phyloP scores from a whole-genome alignment of 37 sponge, comb jelly and placozoan species.

The Halichondria panicea region DNA sequence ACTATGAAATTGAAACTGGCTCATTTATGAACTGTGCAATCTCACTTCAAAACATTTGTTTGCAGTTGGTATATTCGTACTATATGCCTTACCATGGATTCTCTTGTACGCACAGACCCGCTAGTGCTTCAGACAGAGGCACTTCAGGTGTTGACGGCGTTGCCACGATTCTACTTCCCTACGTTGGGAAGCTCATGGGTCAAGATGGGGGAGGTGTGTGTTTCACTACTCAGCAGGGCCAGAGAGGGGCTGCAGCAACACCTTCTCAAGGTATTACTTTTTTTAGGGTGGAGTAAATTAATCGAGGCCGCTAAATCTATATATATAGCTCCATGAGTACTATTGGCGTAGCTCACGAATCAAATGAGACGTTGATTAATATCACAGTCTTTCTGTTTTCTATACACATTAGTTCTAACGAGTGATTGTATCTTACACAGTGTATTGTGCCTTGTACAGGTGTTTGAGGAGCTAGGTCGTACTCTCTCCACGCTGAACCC shows the following conservation, averaged over 20 bases:
- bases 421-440: too few relatives aligned
- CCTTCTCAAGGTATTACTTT: slow-evolving; percentile 40
- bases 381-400: too few relatives aligned
- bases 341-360: too few relatives aligned
- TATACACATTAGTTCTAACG: too few relatives aligned
- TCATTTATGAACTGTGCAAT: background rate
- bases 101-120: background rate
- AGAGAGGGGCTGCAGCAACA: slow-evolving; percentile 41
- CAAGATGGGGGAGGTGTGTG: slow-evolving; percentile 23
- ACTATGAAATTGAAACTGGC: too few relatives aligned
- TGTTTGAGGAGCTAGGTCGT: slow-evolving; percentile 49
- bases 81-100: background rate
- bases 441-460: slow-evolving; percentile 2
- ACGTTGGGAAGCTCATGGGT: slow-evolving; percentile 16
- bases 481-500: slow-evolving; percentile 8
- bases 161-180: slow-evolving; percentile 51
- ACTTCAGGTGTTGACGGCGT: slow-evolving; percentile 54
- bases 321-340: too few relatives aligned
- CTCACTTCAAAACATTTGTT: background rate
- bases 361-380: too few relatives aligned
- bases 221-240: slow-evolving; percentile 4
- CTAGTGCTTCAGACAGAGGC: slow-evolving; percentile 29
- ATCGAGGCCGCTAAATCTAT: too few relatives aligned
- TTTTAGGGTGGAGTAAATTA: too few relatives aligned
- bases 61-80: too few relatives aligned